phyloP scores from a whole-genome alignment of 2,113 vertebrate species.

The Megaceryle maxima region DNA sequence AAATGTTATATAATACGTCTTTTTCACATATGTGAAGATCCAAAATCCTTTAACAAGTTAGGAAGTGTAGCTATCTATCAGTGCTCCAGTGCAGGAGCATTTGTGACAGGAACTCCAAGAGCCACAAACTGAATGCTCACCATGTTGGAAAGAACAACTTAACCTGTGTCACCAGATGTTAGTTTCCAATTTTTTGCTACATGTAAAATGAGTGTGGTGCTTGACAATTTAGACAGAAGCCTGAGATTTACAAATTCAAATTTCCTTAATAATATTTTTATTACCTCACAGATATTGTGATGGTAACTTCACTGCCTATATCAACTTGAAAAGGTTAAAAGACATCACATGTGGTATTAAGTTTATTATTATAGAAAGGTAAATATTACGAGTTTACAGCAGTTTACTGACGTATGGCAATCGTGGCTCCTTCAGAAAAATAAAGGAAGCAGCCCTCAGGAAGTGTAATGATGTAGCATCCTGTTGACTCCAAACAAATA shows the following conservation, averaged over 20 bases:
- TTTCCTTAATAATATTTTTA: neutral
- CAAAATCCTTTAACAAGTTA: neutral
- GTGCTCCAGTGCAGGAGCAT: neutral
- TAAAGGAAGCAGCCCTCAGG: neutral
- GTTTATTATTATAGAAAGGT: neutral
- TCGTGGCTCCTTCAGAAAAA: neutral
- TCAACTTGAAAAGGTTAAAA: neutral
- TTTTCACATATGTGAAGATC: neutral
- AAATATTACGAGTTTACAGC: neutral
- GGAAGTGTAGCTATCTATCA: neutral
- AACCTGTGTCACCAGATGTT: fast-evolving
- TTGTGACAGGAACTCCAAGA: neutral
- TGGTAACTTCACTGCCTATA: neutral
- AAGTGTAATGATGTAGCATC: slow-evolving; percentile 38
- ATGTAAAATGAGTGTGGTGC: neutral
- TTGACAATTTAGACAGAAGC: neutral
- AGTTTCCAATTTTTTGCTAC: neutral
- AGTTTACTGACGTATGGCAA: neutral
- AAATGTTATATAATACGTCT: neutral
- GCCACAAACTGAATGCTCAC: neutral
- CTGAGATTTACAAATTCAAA: neutral
- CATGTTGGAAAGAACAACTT: neutral
- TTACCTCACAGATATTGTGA: neutral
- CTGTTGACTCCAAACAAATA: slow-evolving; percentile 28
- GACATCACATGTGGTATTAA: neutral